Evolutionary conservation across 2,797 vertebrate species (phyloP), one percentile per base, ranked within the genome.

Genomic region (Glossophaga mutica): DNA sequence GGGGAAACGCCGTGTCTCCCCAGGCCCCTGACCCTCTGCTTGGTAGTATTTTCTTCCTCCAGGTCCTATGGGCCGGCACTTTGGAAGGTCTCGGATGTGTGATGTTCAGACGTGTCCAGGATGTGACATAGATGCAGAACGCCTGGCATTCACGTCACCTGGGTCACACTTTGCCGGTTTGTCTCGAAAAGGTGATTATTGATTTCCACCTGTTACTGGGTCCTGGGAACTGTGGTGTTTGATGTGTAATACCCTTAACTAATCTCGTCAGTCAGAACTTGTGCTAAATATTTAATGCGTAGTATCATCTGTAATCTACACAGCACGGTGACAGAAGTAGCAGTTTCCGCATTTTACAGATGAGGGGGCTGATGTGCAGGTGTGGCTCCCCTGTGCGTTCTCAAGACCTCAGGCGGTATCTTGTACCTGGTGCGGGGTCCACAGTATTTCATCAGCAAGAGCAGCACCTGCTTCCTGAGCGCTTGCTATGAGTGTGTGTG

Each of bases 1-100:
- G 29, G 9, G 6, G 10, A n/a, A 37, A 10, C 0, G 2, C 2
- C 0, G 0, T 32, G 14, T 26, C 37, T 94, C 73, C 8, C 21
- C 37, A 46, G 11, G 65, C 59, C 10, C 21, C 34, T 48, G 42
- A 55, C 18, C 16, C 46, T 52, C 48, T 76, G 39, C 21, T 59
- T 67, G 4, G 11, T 44, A 42, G 15, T 42, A 59, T 32, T 10
- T 37, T 83, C 24, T n/a, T 73, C 29, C 57, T 52, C 15, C n/a
- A 73, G 22, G 59, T 82, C 19, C 22, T 46, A 8, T 46, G 59
- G 26, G 2, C 1, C 7, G 7, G 3, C 55, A 22, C 32, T 55
- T 76, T 79, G 34, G 65, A 73, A 44, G 62, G 32, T 32, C 65
- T 37, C 37, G 9, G 48, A 46, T 1, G 0, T 16, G 7, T 52